Evolutionary conservation across 64 coral and sea anemone species (phyloP), one percentile per base, ranked within the genome.

Genomic region (Stylophora pistillata): DNA sequence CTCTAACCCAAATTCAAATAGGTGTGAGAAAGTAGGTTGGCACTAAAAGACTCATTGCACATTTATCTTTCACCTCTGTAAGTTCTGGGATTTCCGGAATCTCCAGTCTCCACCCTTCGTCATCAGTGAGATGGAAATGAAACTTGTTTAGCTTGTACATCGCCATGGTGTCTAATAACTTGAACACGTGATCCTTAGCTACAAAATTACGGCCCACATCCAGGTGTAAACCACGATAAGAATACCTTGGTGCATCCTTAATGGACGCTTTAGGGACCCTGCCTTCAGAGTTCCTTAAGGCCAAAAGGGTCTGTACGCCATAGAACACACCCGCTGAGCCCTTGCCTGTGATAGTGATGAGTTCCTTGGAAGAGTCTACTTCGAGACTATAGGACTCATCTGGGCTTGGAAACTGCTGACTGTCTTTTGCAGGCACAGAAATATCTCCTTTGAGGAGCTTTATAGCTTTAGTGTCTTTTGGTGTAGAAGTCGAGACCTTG

Each of bases 71-170:
- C 26, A 85, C 90, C 73, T 77, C 69, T 61, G 82, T 92, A 11
- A 92, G 90, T 69, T 92, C 90, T 28, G 83, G 71, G n/a, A 92
- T 65, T 27, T 73, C 90, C 2, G 81, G 81, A 55, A 92, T 92
- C 54, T 92, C 57, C 16, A 86, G 90, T 15, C 90, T 86, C 90
- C 90, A 92, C 10, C 90, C 90, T 60, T 92, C 90, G 59, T 92
- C 90, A 74, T 92, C 90, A 53, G 76, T 82, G 15, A 92, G 25
- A 58, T 92, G 90, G 55, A 92, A 92, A 56, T 92, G 90, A 69
- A 92, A 92, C n/a, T 78, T 86, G 62, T 92, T 92, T 53, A 92
- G 73, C 90, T 92, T 92, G 60, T 86, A 92, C 30, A 85, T 60
- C 27, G 82, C 90, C 73, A 92, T 72, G 41, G 33, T 29, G 26